phyloP scores from a whole-genome alignment of 2,113 vertebrate genomes.

The Cynocephalus volans region DNA sequence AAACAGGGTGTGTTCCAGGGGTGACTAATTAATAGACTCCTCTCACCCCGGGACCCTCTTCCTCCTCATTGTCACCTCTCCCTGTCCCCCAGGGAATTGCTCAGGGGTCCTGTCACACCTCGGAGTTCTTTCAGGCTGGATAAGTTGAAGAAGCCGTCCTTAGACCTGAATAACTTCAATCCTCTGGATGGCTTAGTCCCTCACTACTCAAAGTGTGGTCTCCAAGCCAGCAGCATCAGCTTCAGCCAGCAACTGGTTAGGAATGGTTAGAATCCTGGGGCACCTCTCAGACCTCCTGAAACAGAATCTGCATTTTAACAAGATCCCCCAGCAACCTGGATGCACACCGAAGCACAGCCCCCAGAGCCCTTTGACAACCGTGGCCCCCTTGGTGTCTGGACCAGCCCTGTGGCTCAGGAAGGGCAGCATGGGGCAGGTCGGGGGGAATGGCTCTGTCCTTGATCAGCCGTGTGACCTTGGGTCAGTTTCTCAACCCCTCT shows the following conservation, averaged over 20 bases:
- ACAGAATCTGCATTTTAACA: background rate
- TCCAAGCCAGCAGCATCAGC: no score
- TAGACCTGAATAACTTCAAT: background rate
- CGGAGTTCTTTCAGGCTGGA: background rate
- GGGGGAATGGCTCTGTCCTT: background rate
- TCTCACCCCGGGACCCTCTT: background rate
- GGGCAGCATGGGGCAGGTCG: fast-evolving
- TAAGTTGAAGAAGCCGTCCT: background rate
- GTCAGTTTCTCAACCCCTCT: background rate
- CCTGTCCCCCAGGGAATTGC: background rate
- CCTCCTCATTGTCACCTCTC: background rate
- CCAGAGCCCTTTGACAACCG: fast-evolving
- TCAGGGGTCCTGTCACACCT: background rate
- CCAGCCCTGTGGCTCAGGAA: background rate
- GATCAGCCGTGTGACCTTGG: background rate
- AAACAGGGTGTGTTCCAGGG: background rate
- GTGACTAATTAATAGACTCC: background rate
- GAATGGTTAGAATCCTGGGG: background rate
- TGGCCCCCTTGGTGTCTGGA: background rate
- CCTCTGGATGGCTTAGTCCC: background rate
- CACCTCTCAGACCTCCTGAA: no score
- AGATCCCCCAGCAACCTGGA: background rate
- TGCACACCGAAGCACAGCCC: background rate
- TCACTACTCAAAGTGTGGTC: fast-evolving
- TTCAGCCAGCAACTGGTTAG: background rate